Conservation (phyloP, 2,113 vertebrate species). For the Mustelus asterias region DNA sequence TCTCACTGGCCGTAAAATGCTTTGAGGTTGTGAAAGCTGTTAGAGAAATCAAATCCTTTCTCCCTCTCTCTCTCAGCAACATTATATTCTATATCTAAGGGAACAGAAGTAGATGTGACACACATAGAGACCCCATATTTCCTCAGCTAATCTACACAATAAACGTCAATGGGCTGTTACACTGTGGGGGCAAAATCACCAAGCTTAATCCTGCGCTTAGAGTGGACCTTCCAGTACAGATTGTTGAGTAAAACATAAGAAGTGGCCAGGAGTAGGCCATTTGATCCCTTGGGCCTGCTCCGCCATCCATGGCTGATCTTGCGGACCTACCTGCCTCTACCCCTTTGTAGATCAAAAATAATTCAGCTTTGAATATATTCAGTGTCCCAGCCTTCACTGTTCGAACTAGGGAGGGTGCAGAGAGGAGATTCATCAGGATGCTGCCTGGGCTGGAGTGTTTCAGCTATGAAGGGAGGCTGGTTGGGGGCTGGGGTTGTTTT, state of each 20-base stretch:
- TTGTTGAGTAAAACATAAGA: background rate
- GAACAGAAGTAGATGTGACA: background rate
- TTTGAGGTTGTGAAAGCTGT: background rate
- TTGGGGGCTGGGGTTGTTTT: no score
- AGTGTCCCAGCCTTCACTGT: no score
- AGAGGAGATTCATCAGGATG: no score
- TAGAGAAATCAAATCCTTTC: background rate
- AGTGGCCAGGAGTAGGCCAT: background rate
- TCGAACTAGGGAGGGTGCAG: no score
- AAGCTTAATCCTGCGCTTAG: background rate
- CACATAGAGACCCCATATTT: background rate
- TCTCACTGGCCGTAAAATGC: no score
- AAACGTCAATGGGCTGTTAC: background rate
- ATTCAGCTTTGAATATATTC: no score
- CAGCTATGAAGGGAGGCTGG: no score
- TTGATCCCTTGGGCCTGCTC: background rate
- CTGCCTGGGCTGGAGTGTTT: no score
- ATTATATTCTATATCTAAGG: background rate
- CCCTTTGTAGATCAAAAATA: no score
- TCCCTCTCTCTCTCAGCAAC: background rate
- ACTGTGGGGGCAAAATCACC: background rate
- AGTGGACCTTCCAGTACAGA: background rate
- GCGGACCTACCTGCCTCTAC: no score
- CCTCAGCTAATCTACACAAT: background rate
- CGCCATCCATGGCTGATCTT: no score